Conservation (phyloP, 2,797 vertebrate species). For the Halcyon badia region DNA sequence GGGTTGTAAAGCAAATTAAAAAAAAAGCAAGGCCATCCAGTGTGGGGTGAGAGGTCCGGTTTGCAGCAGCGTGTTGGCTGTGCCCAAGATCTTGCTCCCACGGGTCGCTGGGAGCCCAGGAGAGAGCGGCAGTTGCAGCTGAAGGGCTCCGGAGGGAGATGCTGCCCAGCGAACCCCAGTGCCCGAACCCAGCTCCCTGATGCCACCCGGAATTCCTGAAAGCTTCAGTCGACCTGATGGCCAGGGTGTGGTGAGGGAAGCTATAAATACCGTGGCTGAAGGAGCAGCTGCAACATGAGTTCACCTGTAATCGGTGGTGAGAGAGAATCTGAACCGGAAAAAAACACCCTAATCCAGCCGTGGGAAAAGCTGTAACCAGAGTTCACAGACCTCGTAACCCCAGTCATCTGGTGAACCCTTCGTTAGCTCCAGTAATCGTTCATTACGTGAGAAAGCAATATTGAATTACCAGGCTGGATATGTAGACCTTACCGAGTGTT, state of each 20-base stretch:
- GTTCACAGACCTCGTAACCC: background rate
- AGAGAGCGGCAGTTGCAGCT: background rate
- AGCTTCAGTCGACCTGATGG: background rate
- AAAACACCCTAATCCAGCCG: background rate
- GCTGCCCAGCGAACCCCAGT: background rate
- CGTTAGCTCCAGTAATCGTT: background rate
- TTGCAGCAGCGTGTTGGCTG: background rate
- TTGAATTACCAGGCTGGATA: background rate
- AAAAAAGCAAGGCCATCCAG: background rate
- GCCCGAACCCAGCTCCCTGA: background rate
- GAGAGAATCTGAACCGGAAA: background rate
- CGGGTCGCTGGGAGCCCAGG: background rate
- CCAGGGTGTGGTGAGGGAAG: background rate
- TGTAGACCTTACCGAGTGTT: background rate
- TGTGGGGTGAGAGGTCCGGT: fast-evolving
- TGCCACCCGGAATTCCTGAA: background rate
- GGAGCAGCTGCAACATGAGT: background rate
- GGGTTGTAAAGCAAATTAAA: background rate
- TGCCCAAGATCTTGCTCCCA: background rate
- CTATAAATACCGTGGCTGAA: background rate
- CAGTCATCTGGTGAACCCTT: background rate
- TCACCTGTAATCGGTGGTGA: background rate
- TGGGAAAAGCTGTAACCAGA: background rate
- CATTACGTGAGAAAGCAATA: background rate
- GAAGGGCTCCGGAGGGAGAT: constrained; percentile 54